phyloP scores from a whole-genome alignment of 2,113 vertebrate genomes.

The Tragulus kanchil region DNA sequence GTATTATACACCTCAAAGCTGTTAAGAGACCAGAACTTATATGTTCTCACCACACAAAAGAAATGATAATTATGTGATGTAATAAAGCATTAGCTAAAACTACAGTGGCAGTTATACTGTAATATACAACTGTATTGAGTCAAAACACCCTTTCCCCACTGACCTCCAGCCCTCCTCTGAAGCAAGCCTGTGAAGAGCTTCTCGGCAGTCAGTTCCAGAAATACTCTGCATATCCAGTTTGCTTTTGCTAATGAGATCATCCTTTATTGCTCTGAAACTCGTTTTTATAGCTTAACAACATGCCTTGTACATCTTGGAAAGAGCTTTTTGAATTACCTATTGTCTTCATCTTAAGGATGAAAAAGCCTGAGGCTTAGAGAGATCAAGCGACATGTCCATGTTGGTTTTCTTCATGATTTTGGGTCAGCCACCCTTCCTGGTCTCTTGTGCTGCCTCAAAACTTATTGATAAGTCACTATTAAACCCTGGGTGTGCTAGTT shows the following conservation, averaged over 20 bases:
- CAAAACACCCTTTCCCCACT: background rate
- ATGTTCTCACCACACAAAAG: background rate
- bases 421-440: background rate
- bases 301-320: background rate
- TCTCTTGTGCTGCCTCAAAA: background rate
- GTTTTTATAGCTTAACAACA: conserved; percentile 14
- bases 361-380: conserved; percentile 14
- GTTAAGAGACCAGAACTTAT: background rate
- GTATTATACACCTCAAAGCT: background rate
- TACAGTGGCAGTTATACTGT: background rate
- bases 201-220: background rate
- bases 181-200: background rate
- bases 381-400: background rate
- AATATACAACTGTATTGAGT: background rate
- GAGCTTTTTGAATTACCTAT: conserved; percentile 40
- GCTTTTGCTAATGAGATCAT: background rate
- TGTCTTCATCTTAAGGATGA: conserved; percentile 56
- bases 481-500: background rate
- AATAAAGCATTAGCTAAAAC: background rate
- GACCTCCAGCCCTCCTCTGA: background rate
- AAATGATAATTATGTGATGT: background rate
- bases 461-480: background rate
- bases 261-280: background rate
- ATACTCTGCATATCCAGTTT: background rate
- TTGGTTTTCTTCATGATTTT: background rate